Evolutionary conservation across 1,140 invertebrate genomes (phyloP).

Genomic region (Pteromalus puparum): DNA sequence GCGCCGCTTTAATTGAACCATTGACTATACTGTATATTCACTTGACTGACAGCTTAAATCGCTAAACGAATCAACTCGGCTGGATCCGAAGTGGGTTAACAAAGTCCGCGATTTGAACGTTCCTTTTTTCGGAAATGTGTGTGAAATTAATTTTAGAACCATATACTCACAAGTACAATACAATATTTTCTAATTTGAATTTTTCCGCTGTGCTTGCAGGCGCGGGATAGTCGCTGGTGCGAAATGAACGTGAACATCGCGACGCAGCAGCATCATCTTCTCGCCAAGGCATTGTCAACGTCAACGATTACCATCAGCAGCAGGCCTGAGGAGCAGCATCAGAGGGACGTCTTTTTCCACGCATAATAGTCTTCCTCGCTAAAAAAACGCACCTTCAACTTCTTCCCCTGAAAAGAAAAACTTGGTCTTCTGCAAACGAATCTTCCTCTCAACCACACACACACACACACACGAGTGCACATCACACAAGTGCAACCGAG

Average conservation of each 20-base stretch:
- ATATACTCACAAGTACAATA: neutral
- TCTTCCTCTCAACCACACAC: too few relatives aligned
- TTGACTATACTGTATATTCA: neutral
- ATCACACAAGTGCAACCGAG: neutral
- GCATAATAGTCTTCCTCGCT: neutral
- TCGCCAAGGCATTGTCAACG: neutral
- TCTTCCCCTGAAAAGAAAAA: too few relatives aligned
- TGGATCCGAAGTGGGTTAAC: neutral
- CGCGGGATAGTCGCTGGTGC: slow-evolving; percentile 9
- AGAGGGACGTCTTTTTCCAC: neutral
- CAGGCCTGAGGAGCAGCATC: neutral
- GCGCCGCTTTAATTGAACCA: neutral
- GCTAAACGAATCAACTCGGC: neutral
- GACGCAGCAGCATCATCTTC: neutral
- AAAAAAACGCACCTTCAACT: too few relatives aligned
- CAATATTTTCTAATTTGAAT: neutral
- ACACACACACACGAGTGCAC: too few relatives aligned
- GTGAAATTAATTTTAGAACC: neutral
- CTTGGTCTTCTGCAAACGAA: too few relatives aligned
- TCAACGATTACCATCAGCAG: neutral
- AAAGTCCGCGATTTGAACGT: too few relatives aligned
- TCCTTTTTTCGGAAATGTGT: neutral
- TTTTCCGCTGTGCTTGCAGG: neutral
- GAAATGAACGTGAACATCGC: slow-evolving; percentile 37
- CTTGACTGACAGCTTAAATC: neutral